Conservation (phyloP, 2,888 invertebrate genomes). For the Cephus pulcher region DNA sequence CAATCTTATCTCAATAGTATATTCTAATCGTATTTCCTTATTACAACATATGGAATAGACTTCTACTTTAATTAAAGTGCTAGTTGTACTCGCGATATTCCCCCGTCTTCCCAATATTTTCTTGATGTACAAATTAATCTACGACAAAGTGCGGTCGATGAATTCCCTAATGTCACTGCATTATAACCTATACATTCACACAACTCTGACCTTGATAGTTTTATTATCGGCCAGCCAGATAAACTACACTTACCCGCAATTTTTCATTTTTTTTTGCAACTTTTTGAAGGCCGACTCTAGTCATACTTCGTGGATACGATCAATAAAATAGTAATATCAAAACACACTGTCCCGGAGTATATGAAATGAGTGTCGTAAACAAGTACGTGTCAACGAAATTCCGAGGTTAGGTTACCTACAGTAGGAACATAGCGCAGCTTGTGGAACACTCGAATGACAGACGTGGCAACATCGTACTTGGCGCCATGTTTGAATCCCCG, state of each 20-base stretch:
- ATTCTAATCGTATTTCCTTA: background rate
- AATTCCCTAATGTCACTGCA: background rate
- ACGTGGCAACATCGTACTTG: constrained; percentile 24
- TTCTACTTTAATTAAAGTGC: background rate
- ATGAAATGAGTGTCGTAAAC: background rate
- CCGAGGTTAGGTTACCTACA: background rate
- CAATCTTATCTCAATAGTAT: background rate
- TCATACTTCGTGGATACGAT: background rate
- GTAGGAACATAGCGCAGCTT: background rate
- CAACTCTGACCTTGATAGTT: background rate
- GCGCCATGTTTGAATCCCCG: constrained; percentile 26
- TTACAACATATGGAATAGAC: background rate
- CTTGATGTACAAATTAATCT: background rate
- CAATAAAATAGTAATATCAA: background rate
- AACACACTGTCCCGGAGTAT: background rate
- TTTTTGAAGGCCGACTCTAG: background rate
- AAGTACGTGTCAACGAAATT: background rate
- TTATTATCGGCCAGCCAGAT: background rate
- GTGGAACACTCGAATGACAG: background rate
- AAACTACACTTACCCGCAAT: background rate
- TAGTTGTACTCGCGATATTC: background rate
- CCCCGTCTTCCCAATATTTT: background rate
- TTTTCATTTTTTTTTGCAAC: background rate
- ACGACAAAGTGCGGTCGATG: background rate
- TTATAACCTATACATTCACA: background rate